A percentile compares a stretch with the other conserved stretches of the same genome.
Conservation (phyloP, 2,113 vertebrate species). For the Tetrao urogallus region DNA sequence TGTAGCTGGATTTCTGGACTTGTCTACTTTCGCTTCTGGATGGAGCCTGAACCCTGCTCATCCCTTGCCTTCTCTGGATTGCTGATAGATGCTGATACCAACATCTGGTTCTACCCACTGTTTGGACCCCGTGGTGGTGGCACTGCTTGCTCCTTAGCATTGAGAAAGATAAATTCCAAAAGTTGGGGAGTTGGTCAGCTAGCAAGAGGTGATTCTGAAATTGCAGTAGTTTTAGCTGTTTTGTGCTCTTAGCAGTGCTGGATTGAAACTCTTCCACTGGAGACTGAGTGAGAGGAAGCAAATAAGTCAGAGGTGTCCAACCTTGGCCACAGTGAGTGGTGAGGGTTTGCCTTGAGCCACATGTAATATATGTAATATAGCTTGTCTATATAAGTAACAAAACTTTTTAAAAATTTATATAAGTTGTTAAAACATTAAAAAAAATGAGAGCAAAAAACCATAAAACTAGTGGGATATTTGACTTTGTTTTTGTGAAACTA, state of each 20-base stretch:
- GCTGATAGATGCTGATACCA: neutral
- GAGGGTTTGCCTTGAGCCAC: too few relatives aligned
- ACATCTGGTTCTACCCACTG: neutral
- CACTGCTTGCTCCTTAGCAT: neutral
- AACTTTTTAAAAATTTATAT: too few relatives aligned
- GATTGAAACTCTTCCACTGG: neutral
- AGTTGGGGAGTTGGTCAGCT: neutral
- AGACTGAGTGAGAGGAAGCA: neutral
- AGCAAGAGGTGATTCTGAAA: neutral
- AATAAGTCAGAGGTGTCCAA: neutral
- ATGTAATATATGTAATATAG: too few relatives aligned
- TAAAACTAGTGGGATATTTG: too few relatives aligned
- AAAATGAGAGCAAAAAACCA: too few relatives aligned
- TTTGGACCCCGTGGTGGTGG: neutral
- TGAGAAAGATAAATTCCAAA: neutral
- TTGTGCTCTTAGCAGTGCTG: neutral
- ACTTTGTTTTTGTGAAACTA: too few relatives aligned
- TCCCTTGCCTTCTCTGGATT: neutral
- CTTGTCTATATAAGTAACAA: too few relatives aligned
- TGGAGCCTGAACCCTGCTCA: neutral
- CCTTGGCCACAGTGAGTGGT: too few relatives aligned
- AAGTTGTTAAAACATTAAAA: too few relatives aligned
- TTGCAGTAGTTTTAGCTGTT: neutral
- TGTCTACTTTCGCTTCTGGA: neutral
- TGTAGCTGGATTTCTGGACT: neutral